These are phyloP conservation scores for Dallia pectoralis DNA, from an alignment of 2,797 vertebrate species.

Conservation along the genomic window DNA sequence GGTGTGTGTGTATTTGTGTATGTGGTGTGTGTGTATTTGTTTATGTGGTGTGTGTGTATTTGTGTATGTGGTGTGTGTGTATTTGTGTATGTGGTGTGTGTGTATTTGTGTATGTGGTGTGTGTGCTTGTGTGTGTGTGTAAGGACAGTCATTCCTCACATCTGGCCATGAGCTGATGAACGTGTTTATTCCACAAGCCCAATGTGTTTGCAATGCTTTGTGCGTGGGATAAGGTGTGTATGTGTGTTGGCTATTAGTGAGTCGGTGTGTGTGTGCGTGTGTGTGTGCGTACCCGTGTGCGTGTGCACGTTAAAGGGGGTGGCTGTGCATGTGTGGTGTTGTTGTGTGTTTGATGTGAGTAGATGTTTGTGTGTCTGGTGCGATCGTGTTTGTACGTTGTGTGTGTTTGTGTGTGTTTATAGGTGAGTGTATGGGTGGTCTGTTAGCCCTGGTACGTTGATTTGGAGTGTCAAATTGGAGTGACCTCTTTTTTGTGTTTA, in stretches of 20 bases:
- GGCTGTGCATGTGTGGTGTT: no score
- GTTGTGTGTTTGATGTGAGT: no score
- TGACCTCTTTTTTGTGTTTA: neutral
- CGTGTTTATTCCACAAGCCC: conserved; percentile 30
- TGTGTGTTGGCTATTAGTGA: no score
- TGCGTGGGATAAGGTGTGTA: no score
- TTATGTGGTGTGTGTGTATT: conserved; percentile 19
- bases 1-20: conserved; percentile 18
- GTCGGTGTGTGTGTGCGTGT: no score
- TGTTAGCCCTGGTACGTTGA: neutral
- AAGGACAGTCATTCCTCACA: conserved; percentile 2
- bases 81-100: conserved; percentile 35
- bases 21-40: neutral
- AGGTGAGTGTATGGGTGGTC: neutral
- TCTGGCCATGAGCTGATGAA: conserved; percentile 28
- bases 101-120: conserved; percentile 11
- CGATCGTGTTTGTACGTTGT: no score
- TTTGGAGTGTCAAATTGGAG: neutral
- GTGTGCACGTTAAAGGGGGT: neutral
- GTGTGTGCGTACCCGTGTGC: neutral
- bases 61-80: conserved; percentile 5
- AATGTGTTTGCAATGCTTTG: conserved; percentile 13
- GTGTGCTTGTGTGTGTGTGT: neutral
- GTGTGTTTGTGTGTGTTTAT: neutral
- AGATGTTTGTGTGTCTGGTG: no score